Conservation (phyloP, 1,140 invertebrate species). For the Drosophila tsacasi region DNA sequence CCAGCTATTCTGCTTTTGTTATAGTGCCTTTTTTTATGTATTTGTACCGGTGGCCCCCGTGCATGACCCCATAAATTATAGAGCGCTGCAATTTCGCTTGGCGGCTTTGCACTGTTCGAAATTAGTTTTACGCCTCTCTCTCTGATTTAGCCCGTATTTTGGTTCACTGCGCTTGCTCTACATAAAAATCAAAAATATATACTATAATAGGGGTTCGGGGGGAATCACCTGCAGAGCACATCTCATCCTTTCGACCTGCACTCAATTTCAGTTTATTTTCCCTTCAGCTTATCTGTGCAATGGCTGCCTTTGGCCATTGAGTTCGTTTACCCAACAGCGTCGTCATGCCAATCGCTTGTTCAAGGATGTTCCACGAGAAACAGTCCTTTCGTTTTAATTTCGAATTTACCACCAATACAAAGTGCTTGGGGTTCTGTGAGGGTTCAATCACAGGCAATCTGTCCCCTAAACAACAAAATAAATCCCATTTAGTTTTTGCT, state of each 20-base stretch:
- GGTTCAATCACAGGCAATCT: too few relatives aligned
- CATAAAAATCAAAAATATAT: conserved; percentile 40
- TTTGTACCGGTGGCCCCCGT: conserved; percentile 14
- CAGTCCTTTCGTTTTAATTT: not conserved
- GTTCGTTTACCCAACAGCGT: conserved; percentile 68
- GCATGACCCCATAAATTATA: conserved; percentile 57
- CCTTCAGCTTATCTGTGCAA: conserved; percentile 70
- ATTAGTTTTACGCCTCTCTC: conserved; percentile 65
- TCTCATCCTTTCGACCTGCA: not conserved
- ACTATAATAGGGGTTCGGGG: not conserved
- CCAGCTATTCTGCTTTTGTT: conserved; percentile 52
- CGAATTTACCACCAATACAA: not conserved
- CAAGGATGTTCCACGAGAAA: conserved; percentile 30
- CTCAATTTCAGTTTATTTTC: conserved; percentile 77
- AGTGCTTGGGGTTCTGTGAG: too few relatives aligned
- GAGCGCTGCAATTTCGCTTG: conserved; percentile 62
- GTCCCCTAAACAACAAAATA: not conserved
- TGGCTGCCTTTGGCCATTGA: conserved; percentile 47
- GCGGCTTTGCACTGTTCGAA: conserved; percentile 54
- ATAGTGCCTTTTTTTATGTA: conserved; percentile 41
- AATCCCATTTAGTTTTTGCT: not conserved
- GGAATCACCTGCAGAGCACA: conserved; percentile 2
- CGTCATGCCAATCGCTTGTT: conserved; percentile 34
- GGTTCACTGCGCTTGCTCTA: conserved; percentile 29
- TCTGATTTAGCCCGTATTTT: conserved; percentile 46